These are phyloP conservation scores for Cancer borealis DNA, from an alignment of 2,888 invertebrate species.

Conservation along the genomic window DNA sequence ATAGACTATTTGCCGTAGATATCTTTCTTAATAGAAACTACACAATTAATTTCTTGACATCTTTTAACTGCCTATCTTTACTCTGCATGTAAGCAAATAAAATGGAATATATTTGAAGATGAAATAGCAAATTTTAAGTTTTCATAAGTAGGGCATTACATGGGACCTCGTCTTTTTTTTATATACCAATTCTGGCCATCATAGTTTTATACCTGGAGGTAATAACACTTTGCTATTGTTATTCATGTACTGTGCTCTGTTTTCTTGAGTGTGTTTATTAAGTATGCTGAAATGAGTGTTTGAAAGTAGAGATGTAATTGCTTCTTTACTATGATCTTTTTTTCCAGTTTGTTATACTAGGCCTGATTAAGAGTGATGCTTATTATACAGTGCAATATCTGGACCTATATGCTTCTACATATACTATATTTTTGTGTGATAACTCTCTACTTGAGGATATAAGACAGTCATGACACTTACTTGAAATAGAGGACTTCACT, in stretches of 20 bases:
- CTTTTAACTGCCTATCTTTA: slow-evolving; percentile 14
- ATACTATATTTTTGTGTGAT: slow-evolving; percentile 6
- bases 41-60: background rate
- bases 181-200: background rate
- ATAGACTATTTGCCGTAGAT: background rate
- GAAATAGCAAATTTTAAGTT: background rate
- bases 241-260: background rate
- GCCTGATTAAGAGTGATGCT: slow-evolving; percentile 37
- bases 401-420: slow-evolving; percentile 35
- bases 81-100: background rate
- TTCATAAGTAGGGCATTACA: background rate
- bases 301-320: slow-evolving; percentile 14
- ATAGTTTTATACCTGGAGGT: background rate
- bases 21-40: background rate
- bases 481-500: background rate
- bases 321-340: slow-evolving; percentile 2
- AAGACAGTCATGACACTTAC: slow-evolving; percentile 11
- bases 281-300: background rate
- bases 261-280: slow-evolving; percentile 5
- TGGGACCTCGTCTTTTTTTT: background rate
- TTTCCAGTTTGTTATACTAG: background rate
- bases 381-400: slow-evolving; percentile 47
- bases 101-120: background rate
- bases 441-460: slow-evolving; percentile 22
- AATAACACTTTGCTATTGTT: background rate